Percentiles rank a stretch among this genome's conserved stretches.
These are phyloP conservation scores for Cacatua alba DNA, from an alignment of 2,113 vertebrate genomes.

Conservation along the genomic window DNA sequence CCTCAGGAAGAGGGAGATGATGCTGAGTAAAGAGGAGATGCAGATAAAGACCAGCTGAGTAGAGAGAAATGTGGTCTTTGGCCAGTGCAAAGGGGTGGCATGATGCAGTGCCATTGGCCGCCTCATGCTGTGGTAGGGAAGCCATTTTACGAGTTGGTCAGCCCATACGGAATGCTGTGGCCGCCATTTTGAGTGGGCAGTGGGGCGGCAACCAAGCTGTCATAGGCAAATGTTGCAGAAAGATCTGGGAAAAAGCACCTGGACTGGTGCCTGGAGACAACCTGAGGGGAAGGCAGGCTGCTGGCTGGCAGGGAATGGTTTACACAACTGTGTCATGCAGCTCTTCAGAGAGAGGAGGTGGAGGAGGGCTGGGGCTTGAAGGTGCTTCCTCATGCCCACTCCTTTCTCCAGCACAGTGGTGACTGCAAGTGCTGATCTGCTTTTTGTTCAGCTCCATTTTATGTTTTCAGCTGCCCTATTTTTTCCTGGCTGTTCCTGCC, in stretches of 20 bases:
- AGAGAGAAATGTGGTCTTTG: not conserved
- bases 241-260: not conserved
- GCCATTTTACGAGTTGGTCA: not conserved
- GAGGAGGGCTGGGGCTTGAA: not conserved
- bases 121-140: not conserved
- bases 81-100: not conserved
- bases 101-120: accelerated
- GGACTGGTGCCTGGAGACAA: not conserved
- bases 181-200: not conserved
- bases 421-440: not conserved
- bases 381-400: too few species aligned
- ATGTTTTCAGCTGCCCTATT: not conserved
- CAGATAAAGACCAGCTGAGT: not conserved
- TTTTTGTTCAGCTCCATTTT: not conserved
- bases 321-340: not conserved
- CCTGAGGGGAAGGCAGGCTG: not conserved
- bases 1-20: not conserved
- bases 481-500: not conserved
- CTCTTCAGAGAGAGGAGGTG: not conserved
- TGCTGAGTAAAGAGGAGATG: not conserved
- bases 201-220: accelerated
- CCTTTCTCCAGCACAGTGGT: not conserved
- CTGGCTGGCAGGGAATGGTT: not conserved
- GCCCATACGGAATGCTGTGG: not conserved
- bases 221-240: not conserved